phyloP scores from a whole-genome alignment of 1,140 invertebrate genomes.

The Micrasema minimum region DNA sequence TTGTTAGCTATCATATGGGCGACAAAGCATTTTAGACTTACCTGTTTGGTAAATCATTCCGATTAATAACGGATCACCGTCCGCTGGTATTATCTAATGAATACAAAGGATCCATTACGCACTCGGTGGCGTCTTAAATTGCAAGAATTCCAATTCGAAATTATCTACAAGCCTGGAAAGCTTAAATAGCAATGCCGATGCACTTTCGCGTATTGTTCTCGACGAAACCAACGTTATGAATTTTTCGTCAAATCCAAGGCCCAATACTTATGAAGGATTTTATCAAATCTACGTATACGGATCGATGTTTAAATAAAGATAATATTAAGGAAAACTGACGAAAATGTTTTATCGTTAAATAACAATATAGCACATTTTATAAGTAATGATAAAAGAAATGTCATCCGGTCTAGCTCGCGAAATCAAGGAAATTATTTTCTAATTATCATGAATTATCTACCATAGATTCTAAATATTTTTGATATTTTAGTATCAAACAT shows the following conservation, averaged over 20 bases:
- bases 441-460: background rate
- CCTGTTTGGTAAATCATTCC: constrained; percentile 57
- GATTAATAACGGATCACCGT: constrained; percentile 31
- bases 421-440: background rate
- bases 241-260: no score
- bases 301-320: constrained; percentile 32
- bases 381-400: constrained; percentile 23
- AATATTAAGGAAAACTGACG: constrained; percentile 20
- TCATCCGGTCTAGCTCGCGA: background rate
- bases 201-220: constrained; percentile 52
- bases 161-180: constrained; percentile 59
- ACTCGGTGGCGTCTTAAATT: background rate
- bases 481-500: background rate
- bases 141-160: background rate
- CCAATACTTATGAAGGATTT: constrained; percentile 16
- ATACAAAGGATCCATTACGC: background rate
- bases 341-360: constrained; percentile 19
- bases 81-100: background rate
- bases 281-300: constrained; percentile 5
- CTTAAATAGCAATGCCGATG: constrained; percentile 58
- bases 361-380: constrained; percentile 21
- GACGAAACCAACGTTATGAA: constrained; percentile 11
- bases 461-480: background rate
- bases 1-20: constrained; percentile 58
- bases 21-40: constrained; percentile 60